Conservation (phyloP, 1,140 invertebrate species). For the Eriocheir sinensis region DNA sequence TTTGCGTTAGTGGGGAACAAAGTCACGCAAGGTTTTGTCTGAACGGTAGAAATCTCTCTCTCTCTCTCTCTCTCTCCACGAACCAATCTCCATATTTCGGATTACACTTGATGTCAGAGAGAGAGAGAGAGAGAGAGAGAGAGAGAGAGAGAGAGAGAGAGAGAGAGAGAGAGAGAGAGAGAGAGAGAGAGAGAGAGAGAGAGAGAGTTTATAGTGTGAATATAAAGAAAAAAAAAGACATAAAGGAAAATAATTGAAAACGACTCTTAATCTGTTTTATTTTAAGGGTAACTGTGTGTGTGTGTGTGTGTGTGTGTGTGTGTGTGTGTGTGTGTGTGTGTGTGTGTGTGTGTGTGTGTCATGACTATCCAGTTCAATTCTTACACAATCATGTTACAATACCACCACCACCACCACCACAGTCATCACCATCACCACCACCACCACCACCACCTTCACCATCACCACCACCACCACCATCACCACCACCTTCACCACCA, state of each 20-base stretch:
- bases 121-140: conserved; percentile 13
- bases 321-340: conserved; percentile 22
- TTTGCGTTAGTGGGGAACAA: background rate
- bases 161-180: background rate
- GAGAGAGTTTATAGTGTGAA: no score
- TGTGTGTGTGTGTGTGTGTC: background rate
- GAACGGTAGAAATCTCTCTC: background rate
- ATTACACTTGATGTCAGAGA: background rate
- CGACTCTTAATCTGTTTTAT: no score
- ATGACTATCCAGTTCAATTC: no score
- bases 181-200: conserved; percentile 13
- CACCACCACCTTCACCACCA: no score
- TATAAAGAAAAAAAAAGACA: background rate
- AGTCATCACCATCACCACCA: no score
- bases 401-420: no score
- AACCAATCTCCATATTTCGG: conserved; percentile 16
- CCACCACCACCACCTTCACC: no score
- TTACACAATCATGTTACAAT: no score
- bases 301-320: background rate
- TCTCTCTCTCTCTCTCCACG: background rate
- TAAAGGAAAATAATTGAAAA: no score
- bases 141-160: background rate
- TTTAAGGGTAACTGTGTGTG: no score
- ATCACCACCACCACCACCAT: no score
- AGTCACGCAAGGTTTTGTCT: background rate